Evolutionary conservation across 2,797 vertebrate genomes (phyloP), one percentile per base, ranked within the genome.

Genomic region (Galago senegalensis): DNA sequence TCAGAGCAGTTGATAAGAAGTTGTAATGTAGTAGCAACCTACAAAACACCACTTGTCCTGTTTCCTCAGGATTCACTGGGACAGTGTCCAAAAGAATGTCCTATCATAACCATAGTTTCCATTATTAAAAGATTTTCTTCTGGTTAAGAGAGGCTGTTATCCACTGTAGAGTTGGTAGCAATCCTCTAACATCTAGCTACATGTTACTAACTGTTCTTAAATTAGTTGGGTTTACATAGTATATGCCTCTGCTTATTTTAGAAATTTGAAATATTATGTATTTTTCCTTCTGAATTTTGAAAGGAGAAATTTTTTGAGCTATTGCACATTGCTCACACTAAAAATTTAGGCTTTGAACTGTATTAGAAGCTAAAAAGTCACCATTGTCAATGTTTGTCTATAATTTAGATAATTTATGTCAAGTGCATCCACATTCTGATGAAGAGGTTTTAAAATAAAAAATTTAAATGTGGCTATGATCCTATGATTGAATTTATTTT

Each of bases 231-330:
- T 87, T 94, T 94, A 46, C n/a, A 70, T 65, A 75, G 43, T 56
- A 37, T 91, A 20, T 72, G 34, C 70, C 13, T 93, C 46, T 81
- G 29, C 67, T 90, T 17, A 31, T 97, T 93, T 81, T 75, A 87
- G 81, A 82, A 94, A 82, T 94, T 63, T 94, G 56, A 93, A 97
- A 58, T 87, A 84, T 43, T 93, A 60, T 61, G 3, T 83, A 37
- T 91, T 93, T 80, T 96, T 87, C 16, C 27, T 80, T 96, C 75
- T 84, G 17, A 86, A 88, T 81, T 18, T 34, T 75, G 65, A 83
- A 87, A 88, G 73, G 34, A 40, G 34, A 76, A 83, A 72, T 56
- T 58, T 67, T 80, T 96, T 91, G 13, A 89, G 43, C 43, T 75
- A 5, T 79, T 76, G 11, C 3, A 56, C 3, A 17, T 82, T 84